Evolutionary conservation across 2,888 invertebrate species (phyloP), one percentile per base, ranked within the genome.

Genomic region (Glaucopsyche alexis): DNA sequence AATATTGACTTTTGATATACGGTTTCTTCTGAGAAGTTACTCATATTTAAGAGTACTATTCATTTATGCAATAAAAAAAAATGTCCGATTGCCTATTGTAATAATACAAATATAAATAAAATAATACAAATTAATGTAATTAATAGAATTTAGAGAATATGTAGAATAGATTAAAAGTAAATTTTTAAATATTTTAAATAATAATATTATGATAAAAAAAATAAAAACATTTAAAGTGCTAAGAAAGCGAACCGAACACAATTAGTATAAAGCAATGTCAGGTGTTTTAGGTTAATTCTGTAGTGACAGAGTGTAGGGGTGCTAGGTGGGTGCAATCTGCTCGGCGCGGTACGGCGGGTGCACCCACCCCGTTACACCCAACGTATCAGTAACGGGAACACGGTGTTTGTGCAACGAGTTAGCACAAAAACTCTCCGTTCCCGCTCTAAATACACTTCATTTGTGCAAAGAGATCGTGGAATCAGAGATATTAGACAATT

Each of bases 371-470:
- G 9, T 19, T 5, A 55, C 19, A 49, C 64, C 64, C 64, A 60
- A 71, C 71, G 50, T 50, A 67, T 60, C 74, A 66, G 65, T 49
- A 14, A n/a, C 70, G 50, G 65, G 67, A 67, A 52, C 72, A 72
- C 29, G 16, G 52, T 72, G 49, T 67, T 72, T 72, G 72, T 67
- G 50, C 42, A 52, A 40, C 66, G 66, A 72, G 67, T 72, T 52
- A 66, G 66, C 72, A 40, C 66, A 72, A 72, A 65, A 72, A 67
- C 42, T 42, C 47, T 50, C 13, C 52, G 52, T 40, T 16, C 50
- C 14, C 52, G 19, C 40, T 14, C 66, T 66, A 72, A 67, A 66
- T 72, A 72, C 72, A 67, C 72, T 72, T 72, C 72, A 67, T 67
- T 52, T 72, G 52, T 72, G 72, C 66, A 42, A 50, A 38, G 19